Evolutionary conservation across 2,888 invertebrate genomes (phyloP).

Genomic region (Conomelus anceps): DNA sequence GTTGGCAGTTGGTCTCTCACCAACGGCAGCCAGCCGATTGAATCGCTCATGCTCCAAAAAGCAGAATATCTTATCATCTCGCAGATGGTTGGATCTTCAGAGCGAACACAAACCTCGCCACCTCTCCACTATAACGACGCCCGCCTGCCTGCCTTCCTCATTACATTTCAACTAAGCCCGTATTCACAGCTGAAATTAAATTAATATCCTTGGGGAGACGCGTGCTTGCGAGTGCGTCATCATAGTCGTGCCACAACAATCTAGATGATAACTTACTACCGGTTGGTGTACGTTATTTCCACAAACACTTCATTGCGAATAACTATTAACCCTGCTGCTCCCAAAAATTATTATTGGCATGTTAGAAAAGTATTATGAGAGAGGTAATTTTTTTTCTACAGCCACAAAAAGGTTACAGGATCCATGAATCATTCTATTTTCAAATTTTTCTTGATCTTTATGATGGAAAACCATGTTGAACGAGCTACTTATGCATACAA

Average conservation of each 20-base stretch:
- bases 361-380: too few relatives aligned
- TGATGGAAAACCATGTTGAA: not conserved
- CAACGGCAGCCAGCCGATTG: not conserved
- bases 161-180: not conserved
- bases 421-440: not conserved
- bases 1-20: not conserved
- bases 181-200: not conserved
- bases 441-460: not conserved
- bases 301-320: not conserved
- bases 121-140: not conserved
- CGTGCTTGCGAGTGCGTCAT: not conserved
- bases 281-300: not conserved
- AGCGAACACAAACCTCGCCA: too few relatives aligned
- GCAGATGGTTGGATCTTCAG: not conserved
- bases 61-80: constrained; percentile 3
- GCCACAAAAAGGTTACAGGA: too few relatives aligned
- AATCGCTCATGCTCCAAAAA: constrained; percentile 1
- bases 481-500: not conserved
- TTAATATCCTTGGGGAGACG: not conserved
- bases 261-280: not conserved
- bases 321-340: not conserved
- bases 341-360: too few relatives aligned
- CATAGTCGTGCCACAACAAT: not conserved
- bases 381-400: not conserved
- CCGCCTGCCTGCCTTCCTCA: not conserved